Evolutionary conservation across 2,888 invertebrate species (phyloP), one percentile per base, ranked within the genome.

Genomic region (Drosophila neutralis): DNA sequence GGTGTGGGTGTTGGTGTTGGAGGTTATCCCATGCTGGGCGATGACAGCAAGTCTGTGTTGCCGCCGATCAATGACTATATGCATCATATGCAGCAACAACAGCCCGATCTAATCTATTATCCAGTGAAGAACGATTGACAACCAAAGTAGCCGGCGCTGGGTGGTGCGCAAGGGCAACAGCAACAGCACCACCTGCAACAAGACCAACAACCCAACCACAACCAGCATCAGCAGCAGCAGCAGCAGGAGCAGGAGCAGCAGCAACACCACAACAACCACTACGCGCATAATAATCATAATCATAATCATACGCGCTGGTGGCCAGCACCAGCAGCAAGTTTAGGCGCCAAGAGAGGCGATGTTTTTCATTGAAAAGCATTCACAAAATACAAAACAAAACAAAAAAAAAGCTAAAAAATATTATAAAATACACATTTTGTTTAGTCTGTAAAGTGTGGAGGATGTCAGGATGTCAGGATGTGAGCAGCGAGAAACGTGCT

Each of bases 71-170:
- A 91, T 69, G 92, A 93, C 54, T 93, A 93, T 36, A 92, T 93
- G 92, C 92, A 92, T 81, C 92, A 92, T 80, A 91, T 91, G 82
- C 91, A 91, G 53, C 89, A 84, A 27, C 82, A 90, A 62, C 92
- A 92, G 73, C 91, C 92, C 62, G 92, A 92, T 80, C 88, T 92
- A 66, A 91, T 92, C 80, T 92, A 93, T 75, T 93, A 93, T 84
- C 89, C 93, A 83, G 92, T 92, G 85, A 93, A 93, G 78, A 92
- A 93, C 72, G 93, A 93, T 82, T 92, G 91, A 91, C 91, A 92
- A 83, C 83, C 91, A 86, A 92, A 92, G 86, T 90, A 92, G 82
- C 84, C 75, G 53, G 61, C 69, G 68, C 67, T 69, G 73, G 69
- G 72, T 76, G 81, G 78, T 77, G 73, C 53, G n/a, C n/a, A 24